phyloP scores from a whole-genome alignment of 2,113 vertebrate genomes.

The Tetraodon nigroviridis region DNA sequence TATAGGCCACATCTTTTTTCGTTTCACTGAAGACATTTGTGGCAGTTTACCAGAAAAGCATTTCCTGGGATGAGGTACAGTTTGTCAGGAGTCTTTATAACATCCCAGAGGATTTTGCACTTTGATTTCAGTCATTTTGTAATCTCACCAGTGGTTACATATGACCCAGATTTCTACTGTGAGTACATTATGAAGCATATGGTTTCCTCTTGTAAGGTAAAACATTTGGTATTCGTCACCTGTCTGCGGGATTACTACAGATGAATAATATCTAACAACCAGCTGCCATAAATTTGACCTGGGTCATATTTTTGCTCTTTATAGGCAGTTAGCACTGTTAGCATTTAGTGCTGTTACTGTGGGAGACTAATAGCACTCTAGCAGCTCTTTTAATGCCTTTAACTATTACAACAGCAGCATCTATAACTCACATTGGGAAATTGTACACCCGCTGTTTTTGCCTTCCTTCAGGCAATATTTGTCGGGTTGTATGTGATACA shows the following conservation, averaged over 20 bases:
- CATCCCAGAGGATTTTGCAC: slow-evolving; percentile 11
- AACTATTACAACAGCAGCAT: no score
- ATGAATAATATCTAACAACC: background rate
- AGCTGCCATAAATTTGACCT: no score
- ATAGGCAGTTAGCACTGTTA: no score
- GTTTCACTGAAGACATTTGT: background rate
- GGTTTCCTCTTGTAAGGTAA: background rate
- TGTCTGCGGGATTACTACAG: background rate
- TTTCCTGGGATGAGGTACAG: slow-evolving; percentile 2
- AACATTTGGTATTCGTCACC: slow-evolving; percentile 5
- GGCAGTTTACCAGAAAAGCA: slow-evolving; percentile 1
- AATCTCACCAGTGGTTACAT: slow-evolving; percentile 7
- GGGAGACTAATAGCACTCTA: no score
- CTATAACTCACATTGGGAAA: no score
- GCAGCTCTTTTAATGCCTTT: no score
- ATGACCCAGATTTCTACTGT: slow-evolving; percentile 27
- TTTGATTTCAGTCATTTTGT: slow-evolving; percentile 10
- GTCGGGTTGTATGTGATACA: slow-evolving; percentile 8
- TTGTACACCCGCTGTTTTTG: background rate
- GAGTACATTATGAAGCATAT: background rate
- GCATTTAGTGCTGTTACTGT: no score
- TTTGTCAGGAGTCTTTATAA: slow-evolving; percentile 4
- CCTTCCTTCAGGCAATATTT: slow-evolving; percentile 19
- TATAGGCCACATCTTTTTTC: no score
- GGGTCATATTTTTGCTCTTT: no score